Base-by-base conservation (phyloP, 1,140 invertebrate genomes). In the Leptinotarsa undecemlineata region DNA sequence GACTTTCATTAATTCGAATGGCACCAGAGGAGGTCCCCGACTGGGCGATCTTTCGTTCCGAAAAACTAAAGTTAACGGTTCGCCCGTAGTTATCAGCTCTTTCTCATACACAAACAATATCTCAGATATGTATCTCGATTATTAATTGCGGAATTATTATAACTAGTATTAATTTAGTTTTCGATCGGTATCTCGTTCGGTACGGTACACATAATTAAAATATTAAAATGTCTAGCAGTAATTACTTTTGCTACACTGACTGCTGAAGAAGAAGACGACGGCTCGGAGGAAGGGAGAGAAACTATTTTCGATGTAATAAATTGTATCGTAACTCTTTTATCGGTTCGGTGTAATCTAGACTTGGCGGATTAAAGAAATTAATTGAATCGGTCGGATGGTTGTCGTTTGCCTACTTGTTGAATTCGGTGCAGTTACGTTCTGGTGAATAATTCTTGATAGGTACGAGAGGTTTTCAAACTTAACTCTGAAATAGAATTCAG, bases 141-240 rank as follows among this genome's bases (percentile, higher is more conserved):
- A 77, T 77, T 77, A 77, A 75, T 74, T 77, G 76, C 61, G 57
- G 64, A 72, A 74, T 77, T 77, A 77, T 77, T 77, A 72, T 75
- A 72, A 75, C 73, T 62, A 75, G 69, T 77, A 77, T 72, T 77
- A 77, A 73, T 68, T 74, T 74, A 74, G 76, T 74, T 69, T 63
- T 48, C 63, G 76, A 77, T 77, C 72, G 66, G 26, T 72, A 77
- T 77, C 76, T 77, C 15, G 19, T 67, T 60, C 63, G 71, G 71
- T 72, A 66, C 67, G 64, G 70, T 74, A 62, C 64, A 48, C 60
- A 57, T 75, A 75, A 77, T 77, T 77, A 77, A 77, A 77, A 72
- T 77, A 75, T 75, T 75, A 72, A 77, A 77, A 77, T 66, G 75
- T 77, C 73, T 73, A 20, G 48, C 33, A 19, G 71, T 48, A 64